Evolutionary conservation across 2,797 vertebrate species (phyloP), one percentile per base, ranked within the genome.

Genomic region (Salmo trutta): DNA sequence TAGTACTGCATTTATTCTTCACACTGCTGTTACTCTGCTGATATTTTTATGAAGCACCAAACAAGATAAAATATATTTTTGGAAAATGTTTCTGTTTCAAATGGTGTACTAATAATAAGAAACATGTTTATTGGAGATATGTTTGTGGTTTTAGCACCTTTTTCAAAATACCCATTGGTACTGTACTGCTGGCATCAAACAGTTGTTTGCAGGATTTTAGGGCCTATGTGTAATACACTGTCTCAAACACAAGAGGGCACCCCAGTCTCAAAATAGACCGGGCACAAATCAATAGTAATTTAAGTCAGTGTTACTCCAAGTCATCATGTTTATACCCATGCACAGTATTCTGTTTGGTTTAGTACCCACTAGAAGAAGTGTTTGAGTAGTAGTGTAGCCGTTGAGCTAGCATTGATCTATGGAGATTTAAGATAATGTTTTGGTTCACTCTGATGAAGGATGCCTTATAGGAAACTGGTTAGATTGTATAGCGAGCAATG

Each of bases 31-130:
- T 91, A 81, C 86, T 62, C 91, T 90, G 93, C 91, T 92, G 93
- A 94, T 94, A 96, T 96, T 91, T 97, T 95, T 96, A 95, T 93
- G 93, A 93, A 88, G 87, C 93, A 89, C 91, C 86, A 88, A 85
- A 90, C 90, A 84, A 91, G 65, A 81, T 85, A 66, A 86, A 76
- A 77, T 75, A 79, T 96, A 95, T 96, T 96, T 96, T 95, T 59
- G 80, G 79, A 85, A 88, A 84, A 85, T 6, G 27, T 85, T 84
- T 86, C 82, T 47, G 47, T 87, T 88, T 87, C 70, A 89, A 87
- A 78, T 81, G 86, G 79, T 84, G 77, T 82, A 88, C 79, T 77
- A 80, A 81, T 77, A 76, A 80, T 64, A 81, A 41, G 77, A 54
- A 33, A 31, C 70, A 33, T 66, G 17, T 69, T 16, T 66, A 69